Percentiles rank a stretch among this genome's conserved stretches.
Evolutionary conservation across 2,797 vertebrate species (phyloP).

Genomic region (Nyctibius grandis): DNA sequence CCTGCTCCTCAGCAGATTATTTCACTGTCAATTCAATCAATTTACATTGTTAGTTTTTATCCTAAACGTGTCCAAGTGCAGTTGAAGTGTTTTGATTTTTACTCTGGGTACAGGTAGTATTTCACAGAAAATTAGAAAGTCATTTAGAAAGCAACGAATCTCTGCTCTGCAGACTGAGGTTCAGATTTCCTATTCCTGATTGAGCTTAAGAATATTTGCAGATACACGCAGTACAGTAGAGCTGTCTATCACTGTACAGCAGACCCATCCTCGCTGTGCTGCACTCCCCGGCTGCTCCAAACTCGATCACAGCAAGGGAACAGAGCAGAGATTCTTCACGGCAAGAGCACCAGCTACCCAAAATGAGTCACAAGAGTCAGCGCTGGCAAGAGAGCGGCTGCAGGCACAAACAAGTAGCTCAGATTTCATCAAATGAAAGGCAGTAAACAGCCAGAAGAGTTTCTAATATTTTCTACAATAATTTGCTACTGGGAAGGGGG

Average conservation of each 20-base stretch:
- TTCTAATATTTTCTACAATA: background rate
- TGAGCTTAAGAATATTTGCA: background rate
- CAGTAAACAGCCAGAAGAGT: background rate
- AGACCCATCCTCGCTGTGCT: background rate
- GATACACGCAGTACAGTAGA: background rate
- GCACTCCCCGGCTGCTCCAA: background rate
- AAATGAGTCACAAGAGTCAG: background rate
- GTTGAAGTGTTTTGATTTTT: background rate
- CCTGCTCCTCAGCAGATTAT: background rate
- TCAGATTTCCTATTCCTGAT: background rate
- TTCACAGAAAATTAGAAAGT: background rate
- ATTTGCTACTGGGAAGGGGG: background rate
- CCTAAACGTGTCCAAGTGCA: background rate
- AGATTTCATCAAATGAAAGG: background rate
- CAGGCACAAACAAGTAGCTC: slow-evolving; percentile 20
- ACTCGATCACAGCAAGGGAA: background rate
- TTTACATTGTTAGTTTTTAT: background rate
- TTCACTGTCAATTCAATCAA: background rate
- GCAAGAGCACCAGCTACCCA: fast-evolving
- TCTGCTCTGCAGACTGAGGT: background rate
- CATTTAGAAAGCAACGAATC: background rate
- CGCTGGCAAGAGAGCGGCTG: background rate
- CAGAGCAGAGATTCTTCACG: background rate
- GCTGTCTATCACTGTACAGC: background rate
- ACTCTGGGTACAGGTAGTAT: background rate